Conservation (phyloP, 2,797 vertebrate species). For the Spinibarbus caldwelli region DNA sequence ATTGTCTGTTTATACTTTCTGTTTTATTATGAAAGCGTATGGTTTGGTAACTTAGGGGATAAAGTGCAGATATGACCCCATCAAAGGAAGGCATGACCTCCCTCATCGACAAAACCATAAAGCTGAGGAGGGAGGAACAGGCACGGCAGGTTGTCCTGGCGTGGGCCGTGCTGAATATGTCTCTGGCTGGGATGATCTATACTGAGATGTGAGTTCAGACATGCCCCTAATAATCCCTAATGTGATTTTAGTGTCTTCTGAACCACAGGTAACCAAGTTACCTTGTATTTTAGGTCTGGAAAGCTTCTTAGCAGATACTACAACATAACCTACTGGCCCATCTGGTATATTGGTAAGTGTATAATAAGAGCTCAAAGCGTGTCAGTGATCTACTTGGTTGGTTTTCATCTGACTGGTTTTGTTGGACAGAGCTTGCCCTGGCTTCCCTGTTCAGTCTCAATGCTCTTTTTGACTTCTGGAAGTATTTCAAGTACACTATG, state of each 20-base stretch:
- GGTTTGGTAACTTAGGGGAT: constrained; percentile 8
- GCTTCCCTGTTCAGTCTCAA: constrained; percentile 92
- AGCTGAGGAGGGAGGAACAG: constrained; percentile 90
- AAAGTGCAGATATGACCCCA: constrained; percentile 72
- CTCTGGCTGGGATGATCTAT: constrained; percentile 94
- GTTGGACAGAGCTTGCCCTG: constrained; percentile 84
- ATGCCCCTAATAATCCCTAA: neutral
- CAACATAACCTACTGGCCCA: constrained; percentile 90
- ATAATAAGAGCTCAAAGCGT: neutral
- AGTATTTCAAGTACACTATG: constrained; percentile 94
- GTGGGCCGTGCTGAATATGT: constrained; percentile 92
- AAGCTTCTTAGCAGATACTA: constrained; percentile 89
- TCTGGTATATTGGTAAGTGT: constrained; percentile 96
- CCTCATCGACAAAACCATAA: constrained; percentile 89
- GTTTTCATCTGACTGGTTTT: neutral
- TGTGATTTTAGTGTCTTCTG: neutral
- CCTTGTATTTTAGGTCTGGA: constrained; percentile 82
- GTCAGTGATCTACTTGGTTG: neutral
- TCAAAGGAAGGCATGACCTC: constrained; percentile 75
- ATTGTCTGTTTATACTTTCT: neutral
- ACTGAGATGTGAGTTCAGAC: constrained; percentile 87
- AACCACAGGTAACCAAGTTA: neutral
- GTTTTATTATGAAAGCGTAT: neutral
- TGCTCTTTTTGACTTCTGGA: constrained; percentile 95
- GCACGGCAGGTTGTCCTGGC: constrained; percentile 88